Base-by-base conservation (phyloP, 2,797 vertebrate species). In the Morus bassanus region DNA sequence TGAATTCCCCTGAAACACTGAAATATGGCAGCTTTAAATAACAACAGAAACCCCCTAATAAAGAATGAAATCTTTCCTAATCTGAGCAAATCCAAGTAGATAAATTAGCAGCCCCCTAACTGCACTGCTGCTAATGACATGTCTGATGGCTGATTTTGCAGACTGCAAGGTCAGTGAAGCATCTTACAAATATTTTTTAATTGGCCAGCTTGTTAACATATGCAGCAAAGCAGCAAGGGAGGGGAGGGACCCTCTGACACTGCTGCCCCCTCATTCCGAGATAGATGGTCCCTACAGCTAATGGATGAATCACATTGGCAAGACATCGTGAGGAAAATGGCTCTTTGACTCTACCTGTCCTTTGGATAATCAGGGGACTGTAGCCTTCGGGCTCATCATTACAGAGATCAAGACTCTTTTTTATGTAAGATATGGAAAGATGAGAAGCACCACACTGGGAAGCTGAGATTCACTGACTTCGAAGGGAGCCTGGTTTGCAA, bases 171-270 rank as follows among this genome's bases (percentile, higher is more conserved):
- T 94, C 94, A 91, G 67, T 56, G 70, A 95, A 94, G 93, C 91
- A 95, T 93, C 85, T 92, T 93, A 88, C 87, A 96, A 97, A 95
- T 76, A 91, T 67, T 74, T 95, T 96, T 96, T 96, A 97, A 97
- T 96, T 97, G 96, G 91, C 70, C 65, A 80, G 82, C 92, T 94
- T 89, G 79, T 95, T 96, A 96, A 93, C 72, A 91, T 85, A 85
- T 8, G 10, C 70, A 67, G 85, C 56, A 93, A 95, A 91, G 86
- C 68, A 85, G 77, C 0, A 3, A 93, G 81, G 53, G 76, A 95
- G 72, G 54, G 63, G 92, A 93, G 74, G 82, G 56, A 68, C 80
- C 65, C 69, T 73, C 75, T 94, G 91, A 90, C 87, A 85, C 82
- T 43, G 69, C 85, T 95, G 78, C 60, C 57, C 51, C 56, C 77